These are phyloP conservation scores for Calephelis perditalis DNA, from an alignment of 2,888 invertebrate genomes.

Conservation along the genomic window DNA sequence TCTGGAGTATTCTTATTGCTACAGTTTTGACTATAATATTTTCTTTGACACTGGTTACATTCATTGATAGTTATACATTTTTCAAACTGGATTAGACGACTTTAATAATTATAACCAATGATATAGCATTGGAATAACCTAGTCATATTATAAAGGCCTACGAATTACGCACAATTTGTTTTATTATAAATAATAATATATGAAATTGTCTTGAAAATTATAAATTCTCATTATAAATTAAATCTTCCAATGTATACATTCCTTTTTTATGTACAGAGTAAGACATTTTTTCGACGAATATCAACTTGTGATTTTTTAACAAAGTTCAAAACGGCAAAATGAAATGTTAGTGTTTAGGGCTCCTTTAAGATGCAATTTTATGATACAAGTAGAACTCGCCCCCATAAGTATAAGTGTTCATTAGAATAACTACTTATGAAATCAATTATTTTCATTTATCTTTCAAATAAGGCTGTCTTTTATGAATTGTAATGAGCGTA, in stretches of 20 bases:
- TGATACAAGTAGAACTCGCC: constrained; percentile 56
- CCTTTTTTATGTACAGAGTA: constrained; percentile 52
- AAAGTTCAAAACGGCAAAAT: constrained; percentile 61
- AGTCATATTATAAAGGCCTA: constrained; percentile 73
- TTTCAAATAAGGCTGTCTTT: constrained; percentile 65
- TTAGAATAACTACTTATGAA: constrained; percentile 67
- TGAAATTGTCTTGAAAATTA: constrained; percentile 14
- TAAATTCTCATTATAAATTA: constrained; percentile 21
- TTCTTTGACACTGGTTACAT: no score
- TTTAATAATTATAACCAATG: constrained; percentile 25
- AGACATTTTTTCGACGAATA: constrained; percentile 32
- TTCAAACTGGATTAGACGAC: not conserved
- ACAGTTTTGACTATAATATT: no score
- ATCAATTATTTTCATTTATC: constrained; percentile 58
- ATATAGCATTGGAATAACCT: constrained; percentile 47
- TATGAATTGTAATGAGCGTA: constrained; percentile 61
- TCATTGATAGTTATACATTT: no score
- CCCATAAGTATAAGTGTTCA: constrained; percentile 71
- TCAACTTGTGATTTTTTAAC: constrained; percentile 59
- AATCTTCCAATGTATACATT: constrained; percentile 68
- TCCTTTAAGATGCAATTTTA: constrained; percentile 60
- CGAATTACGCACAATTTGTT: constrained; percentile 59
- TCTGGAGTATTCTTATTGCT: no score
- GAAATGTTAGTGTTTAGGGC: constrained; percentile 51
- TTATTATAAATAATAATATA: constrained; percentile 33